Evolutionary conservation across 2,113 vertebrate genomes (phyloP), one percentile per base, ranked within the genome.

Genomic region (Noctilio leporinus): DNA sequence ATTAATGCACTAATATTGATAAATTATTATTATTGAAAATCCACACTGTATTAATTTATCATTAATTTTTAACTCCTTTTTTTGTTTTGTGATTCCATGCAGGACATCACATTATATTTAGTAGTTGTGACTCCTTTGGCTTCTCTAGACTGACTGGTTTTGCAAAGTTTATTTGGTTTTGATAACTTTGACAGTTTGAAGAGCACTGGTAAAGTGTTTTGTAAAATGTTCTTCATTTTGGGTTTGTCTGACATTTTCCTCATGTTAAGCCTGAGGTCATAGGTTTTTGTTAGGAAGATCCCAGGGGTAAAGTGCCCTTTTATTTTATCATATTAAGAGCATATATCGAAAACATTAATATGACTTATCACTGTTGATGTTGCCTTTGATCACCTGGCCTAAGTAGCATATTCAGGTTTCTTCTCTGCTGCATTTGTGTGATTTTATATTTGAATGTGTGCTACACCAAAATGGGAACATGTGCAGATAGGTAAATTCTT

Each of bases 301-400:
- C 75, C 40, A 28, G 55, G 77, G 55, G n/a, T 45, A n/a, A 86
- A 82, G 4, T 73, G 28, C 1, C 53, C 30, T 40, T 45, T 65
- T 35, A n/a, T 45, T 62, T 53, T 57, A 33, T n/a, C 2, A 0
- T 30, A 3, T 47, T 4, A 35, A 17, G 30, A 24, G 22, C 24
- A 19, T 0, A 51, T 6, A 1, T 40, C 38, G 40, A 4, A n/a
- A 19, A 4, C 10, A 1, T n/a, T 9, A 10, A 8, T 15, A 5
- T 47, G 40, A 47, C 20, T 69, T 28, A 17, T 14, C 14, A 33
- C 20, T 65, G 15, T 17, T 49, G n/a, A 28, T 14, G 4, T 16
- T 88, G 49, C 30, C 62, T 57, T 64, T 51, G 47, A 38, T 45
- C 67, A 38, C 28, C 40, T 77, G 17, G 26, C 17, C 11, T 11